phyloP scores from a whole-genome alignment of 1,140 invertebrate genomes.

The Colletes latitarsis region DNA sequence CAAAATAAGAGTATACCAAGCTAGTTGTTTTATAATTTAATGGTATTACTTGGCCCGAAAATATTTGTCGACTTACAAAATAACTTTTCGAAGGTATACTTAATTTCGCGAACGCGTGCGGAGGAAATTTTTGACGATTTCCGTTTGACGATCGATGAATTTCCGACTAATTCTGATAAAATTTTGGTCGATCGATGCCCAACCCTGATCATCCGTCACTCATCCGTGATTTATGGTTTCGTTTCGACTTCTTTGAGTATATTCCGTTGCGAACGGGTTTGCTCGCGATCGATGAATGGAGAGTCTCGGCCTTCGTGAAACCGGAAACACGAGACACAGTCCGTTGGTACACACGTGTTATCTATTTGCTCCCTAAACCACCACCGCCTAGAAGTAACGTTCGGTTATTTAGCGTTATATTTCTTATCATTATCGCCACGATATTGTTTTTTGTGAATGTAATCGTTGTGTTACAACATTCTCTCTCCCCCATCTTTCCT shows the following conservation, averaged over 20 bases:
- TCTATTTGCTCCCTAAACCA: constrained; percentile 81
- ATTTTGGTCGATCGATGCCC: too few relatives aligned
- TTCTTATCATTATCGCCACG: constrained; percentile 77
- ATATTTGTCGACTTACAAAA: too few relatives aligned
- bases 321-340: not conserved
- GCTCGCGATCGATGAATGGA: not conserved
- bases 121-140: too few relatives aligned
- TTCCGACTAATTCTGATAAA: too few relatives aligned
- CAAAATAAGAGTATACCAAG: too few relatives aligned
- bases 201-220: not conserved
- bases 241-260: constrained; percentile 2
- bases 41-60: too few relatives aligned
- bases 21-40: too few relatives aligned
- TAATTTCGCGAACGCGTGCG: too few relatives aligned
- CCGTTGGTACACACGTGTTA: constrained; percentile 40
- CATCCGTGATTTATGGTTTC: not conserved
- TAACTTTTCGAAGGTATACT: too few relatives aligned
- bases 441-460: constrained; percentile 81
- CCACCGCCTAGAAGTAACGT: constrained; percentile 78
- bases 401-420: constrained; percentile 79
- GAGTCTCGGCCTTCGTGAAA: not conserved
- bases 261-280: not conserved
- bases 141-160: too few relatives aligned
- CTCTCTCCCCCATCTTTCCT: constrained; percentile 84
- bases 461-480: constrained; percentile 82